Percentiles rank a stretch among this genome's conserved stretches.
Evolutionary conservation across 2,797 vertebrate genomes (phyloP).

Genomic region (Carapus acus): DNA sequence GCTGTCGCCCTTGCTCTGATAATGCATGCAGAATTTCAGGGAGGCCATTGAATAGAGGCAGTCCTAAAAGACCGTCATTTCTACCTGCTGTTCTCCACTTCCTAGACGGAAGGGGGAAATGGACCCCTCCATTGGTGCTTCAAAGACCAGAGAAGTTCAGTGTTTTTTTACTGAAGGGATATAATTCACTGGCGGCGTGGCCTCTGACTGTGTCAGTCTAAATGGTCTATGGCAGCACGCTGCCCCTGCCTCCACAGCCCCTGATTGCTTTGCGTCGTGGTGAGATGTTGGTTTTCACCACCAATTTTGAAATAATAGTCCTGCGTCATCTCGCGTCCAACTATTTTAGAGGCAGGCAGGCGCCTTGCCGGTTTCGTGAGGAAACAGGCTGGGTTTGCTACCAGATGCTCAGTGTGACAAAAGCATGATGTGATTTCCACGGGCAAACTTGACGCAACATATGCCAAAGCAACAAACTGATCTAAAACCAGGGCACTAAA

Average conservation of each 20-base stretch:
- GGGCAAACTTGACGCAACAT: too few species aligned
- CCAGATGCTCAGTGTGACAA: constrained; percentile 52
- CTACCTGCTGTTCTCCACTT: constrained; percentile 19
- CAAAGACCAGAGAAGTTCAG: constrained; percentile 33
- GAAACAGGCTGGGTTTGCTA: constrained; percentile 36
- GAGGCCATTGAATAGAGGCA: constrained; percentile 8
- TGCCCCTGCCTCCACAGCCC: constrained; percentile 42
- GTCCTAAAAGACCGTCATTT: constrained; percentile 5
- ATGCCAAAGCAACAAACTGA: too few species aligned
- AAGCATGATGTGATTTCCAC: too few species aligned
- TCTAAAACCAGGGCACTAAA: too few species aligned
- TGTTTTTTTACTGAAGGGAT: constrained; percentile 33
- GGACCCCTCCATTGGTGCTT: constrained; percentile 21
- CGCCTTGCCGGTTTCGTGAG: constrained; percentile 44
- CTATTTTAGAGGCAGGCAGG: constrained; percentile 25
- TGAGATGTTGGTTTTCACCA: constrained; percentile 48
- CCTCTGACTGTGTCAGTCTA: constrained; percentile 36
- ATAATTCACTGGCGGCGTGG: constrained; percentile 46
- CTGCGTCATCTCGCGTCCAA: constrained; percentile 56
- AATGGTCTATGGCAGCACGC: constrained; percentile 50
- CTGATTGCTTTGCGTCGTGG: constrained; percentile 51
- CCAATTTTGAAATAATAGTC: constrained; percentile 62
- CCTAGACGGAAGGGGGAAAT: constrained; percentile 14
- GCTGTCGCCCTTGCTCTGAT: constrained; percentile 29
- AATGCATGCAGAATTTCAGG: background rate